Evolutionary conservation across 2,113 vertebrate genomes (phyloP), one percentile per base, ranked within the genome.

Genomic region (Lucifuga dentata): DNA sequence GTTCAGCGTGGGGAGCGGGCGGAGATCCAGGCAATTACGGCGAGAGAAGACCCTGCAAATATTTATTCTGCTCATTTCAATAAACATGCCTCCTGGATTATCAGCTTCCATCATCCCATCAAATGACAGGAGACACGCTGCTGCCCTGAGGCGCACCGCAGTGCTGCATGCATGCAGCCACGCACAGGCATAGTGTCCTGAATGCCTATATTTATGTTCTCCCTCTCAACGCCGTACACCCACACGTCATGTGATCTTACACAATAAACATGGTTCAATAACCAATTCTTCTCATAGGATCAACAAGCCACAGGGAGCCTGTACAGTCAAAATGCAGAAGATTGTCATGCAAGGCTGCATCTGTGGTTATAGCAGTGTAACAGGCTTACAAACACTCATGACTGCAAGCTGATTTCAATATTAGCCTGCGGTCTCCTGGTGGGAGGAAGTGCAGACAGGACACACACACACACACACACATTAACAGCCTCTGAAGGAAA

Each of bases 381-480:
- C 24, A 20, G 5, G 36, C 13, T 9, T 15, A 26, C 5, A 46
- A 13, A 13, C 12, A 52, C 19, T 15, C 35, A 40, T 0, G 15
- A 8, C 3, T 19, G 21, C 3, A n/a, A 10, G 26, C 11, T 19
- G 10, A 48, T 50, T 67, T 69, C 2, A 13, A 63, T 2, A 51
- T 33, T 43, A 53, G 44, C 41, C 68, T 61, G 59, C 21, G 36
- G 38, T 61, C 6, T 57, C 73, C 46, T 43, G 57, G 11, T 59
- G 51, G 32, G 13, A 53, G 46, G 79, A 67, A 60, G 68, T 39
- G 46, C 21, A 45, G 45, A 53, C 72, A 11, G 51, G 48, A 48
- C 38, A 72, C 68, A 67, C 60, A 66, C n/a, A n/a, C n/a, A n/a
- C n/a, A n/a, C n/a, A n/a, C n/a, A n/a, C n/a, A n/a, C n/a, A n/a